Percentiles rank a stretch among this genome's conserved stretches.
phyloP scores from a whole-genome alignment of 2,888 invertebrate genomes.

The Aproaerema taeniolella region DNA sequence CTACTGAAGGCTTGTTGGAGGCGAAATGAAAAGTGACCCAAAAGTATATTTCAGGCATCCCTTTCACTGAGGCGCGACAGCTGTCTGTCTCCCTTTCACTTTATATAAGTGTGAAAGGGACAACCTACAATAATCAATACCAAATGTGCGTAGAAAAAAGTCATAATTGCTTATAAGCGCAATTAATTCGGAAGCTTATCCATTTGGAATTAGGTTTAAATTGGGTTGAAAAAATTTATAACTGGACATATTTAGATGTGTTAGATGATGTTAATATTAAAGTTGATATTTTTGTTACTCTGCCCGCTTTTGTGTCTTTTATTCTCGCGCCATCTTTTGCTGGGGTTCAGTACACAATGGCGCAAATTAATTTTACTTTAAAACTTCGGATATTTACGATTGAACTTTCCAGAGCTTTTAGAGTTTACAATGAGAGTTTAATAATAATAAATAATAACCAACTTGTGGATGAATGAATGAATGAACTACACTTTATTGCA shows the following conservation, averaged over 20 bases:
- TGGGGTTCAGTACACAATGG: neutral
- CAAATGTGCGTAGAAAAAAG: conserved; percentile 9
- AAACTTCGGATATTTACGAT: too few relatives aligned
- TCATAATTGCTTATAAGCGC: conserved; percentile 5
- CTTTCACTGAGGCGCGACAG: neutral
- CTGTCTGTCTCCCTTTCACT: neutral
- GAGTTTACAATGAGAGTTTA: too few relatives aligned
- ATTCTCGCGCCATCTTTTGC: neutral
- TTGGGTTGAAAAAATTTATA: conserved; percentile 2
- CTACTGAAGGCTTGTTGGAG: neutral
- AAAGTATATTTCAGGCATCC: neutral
- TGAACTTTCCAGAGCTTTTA: too few relatives aligned
- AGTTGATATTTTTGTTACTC: conserved; percentile 11
- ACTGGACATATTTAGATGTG: conserved; percentile 6
- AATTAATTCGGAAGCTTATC: conserved; percentile 7
- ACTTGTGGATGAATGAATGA: too few relatives aligned
- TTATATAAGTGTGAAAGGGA: neutral
- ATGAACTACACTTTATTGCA: too few relatives aligned
- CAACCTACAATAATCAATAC: conserved; percentile 10
- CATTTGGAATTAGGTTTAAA: neutral
- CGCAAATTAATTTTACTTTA: too few relatives aligned
- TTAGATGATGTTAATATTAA: conserved; percentile 12
- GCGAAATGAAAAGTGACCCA: neutral
- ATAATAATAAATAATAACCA: too few relatives aligned
- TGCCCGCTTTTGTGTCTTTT: neutral